Conservation (phyloP, 92 coral and sea anemone genomes). For the Diadumene lineata region DNA sequence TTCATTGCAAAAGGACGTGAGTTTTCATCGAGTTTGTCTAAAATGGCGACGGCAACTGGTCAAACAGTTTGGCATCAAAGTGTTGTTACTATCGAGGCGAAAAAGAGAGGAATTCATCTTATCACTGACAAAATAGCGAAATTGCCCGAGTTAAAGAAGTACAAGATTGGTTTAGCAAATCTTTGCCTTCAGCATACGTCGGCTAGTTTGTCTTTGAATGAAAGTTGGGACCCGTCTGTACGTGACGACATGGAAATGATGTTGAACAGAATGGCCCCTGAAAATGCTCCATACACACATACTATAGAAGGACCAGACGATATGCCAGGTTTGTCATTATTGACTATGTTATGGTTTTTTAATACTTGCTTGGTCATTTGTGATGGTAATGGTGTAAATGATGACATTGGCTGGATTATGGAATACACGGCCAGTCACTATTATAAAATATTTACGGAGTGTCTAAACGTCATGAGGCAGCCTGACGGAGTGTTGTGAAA, state of each 20-base stretch:
- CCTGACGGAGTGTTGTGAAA: too few species aligned
- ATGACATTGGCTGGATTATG: too few species aligned
- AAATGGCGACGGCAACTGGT: constrained; percentile 44
- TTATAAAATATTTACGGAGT: too few species aligned
- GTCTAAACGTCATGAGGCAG: too few species aligned
- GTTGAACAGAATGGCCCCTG: constrained; percentile 92
- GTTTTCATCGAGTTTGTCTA: neutral
- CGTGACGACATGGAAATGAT: constrained; percentile 97
- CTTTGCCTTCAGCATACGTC: constrained; percentile 89
- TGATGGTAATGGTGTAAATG: neutral
- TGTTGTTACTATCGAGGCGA: constrained; percentile 53
- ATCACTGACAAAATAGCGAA: constrained; percentile 82
- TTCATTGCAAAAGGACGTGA: neutral
- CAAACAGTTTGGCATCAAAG: constrained; percentile 82
- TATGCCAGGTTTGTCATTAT: constrained; percentile 81
- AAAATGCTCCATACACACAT: constrained; percentile 83
- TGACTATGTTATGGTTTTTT: neutral
- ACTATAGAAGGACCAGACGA: constrained; percentile 94
- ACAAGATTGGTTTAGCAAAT: constrained; percentile 90
- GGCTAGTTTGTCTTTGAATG: constrained; percentile 90
- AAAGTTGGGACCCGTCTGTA: constrained; percentile 92
- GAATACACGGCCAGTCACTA: too few species aligned
- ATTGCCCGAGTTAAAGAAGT: constrained; percentile 87
- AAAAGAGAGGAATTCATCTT: constrained; percentile 78
- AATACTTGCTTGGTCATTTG: neutral